Evolutionary conservation across 1,140 invertebrate genomes (phyloP).

Genomic region (Papilio helenus): DNA sequence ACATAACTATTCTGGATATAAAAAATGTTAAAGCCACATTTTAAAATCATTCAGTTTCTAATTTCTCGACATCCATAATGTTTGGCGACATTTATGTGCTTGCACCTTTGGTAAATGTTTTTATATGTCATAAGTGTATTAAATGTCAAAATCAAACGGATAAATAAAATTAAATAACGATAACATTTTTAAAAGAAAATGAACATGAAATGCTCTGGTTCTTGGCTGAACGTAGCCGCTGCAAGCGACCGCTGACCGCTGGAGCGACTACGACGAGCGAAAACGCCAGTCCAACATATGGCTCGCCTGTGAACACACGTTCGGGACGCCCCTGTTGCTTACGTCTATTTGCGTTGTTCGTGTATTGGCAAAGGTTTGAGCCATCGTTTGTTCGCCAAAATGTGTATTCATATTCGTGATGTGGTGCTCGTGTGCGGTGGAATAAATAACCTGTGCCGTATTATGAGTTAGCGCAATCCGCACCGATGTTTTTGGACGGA

Average conservation of each 20-base stretch:
- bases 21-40: no score
- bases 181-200: slow-evolving; percentile 32
- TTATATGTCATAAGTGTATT: no score
- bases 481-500: slow-evolving; percentile 77
- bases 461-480: slow-evolving; percentile 62
- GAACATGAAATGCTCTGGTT: slow-evolving; percentile 40
- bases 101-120: no score
- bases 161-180: not conserved
- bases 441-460: slow-evolving; percentile 56
- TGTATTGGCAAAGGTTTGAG: slow-evolving; percentile 54
- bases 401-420: slow-evolving; percentile 61
- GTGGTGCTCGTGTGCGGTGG: slow-evolving; percentile 60
- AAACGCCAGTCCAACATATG: slow-evolving; percentile 67
- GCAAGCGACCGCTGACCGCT: slow-evolving; percentile 57
- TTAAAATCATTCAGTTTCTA: no score
- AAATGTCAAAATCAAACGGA: not conserved
- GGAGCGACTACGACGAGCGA: slow-evolving; percentile 48
- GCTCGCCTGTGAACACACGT: slow-evolving; percentile 67
- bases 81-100: no score
- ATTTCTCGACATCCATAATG: no score
- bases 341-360: slow-evolving; percentile 63
- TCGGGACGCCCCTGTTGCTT: slow-evolving; percentile 51
- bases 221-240: slow-evolving; percentile 55
- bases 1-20: not conserved
- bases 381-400: slow-evolving; percentile 62